Percentiles rank a stretch among this genome's conserved stretches.
These are phyloP conservation scores for Spodoptera frugiperda DNA, from an alignment of 1,140 invertebrate species.

Conservation along the genomic window DNA sequence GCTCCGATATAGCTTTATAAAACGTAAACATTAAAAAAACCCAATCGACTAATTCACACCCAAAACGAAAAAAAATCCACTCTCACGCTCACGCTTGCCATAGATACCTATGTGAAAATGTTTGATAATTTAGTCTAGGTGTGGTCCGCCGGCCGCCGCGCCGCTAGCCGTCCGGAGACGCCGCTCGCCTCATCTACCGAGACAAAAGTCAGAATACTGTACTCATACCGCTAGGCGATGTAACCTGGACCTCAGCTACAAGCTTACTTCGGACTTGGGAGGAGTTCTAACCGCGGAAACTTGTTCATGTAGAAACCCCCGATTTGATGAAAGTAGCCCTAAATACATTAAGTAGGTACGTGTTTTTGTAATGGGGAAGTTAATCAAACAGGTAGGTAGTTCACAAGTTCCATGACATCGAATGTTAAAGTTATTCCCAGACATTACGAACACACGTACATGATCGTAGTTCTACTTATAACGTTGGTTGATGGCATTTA, in stretches of 20 bases:
- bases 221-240: conserved; percentile 38
- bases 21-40: conserved; percentile 85
- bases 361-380: conserved; percentile 28
- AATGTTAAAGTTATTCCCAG: not conserved
- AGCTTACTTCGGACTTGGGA: not conserved
- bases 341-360: conserved; percentile 1
- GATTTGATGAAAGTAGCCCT: not conserved
- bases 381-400: not conserved
- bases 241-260: conserved; percentile 17
- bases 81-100: conserved; percentile 86
- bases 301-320: not conserved
- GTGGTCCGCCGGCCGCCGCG: conserved; percentile 78
- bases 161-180: conserved; percentile 74
- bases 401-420: not conserved
- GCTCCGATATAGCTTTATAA: conserved; percentile 80
- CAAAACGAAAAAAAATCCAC: conserved; percentile 86
- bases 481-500: no score
- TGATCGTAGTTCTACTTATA: not conserved
- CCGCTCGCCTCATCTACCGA: conserved; percentile 85
- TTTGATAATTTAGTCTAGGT: conserved; percentile 84
- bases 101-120: conserved; percentile 86
- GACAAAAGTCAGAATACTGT: conserved; percentile 81
- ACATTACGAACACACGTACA: conserved; percentile 17
- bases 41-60: conserved; percentile 86
- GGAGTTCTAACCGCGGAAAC: not conserved